These are phyloP conservation scores for Dysmachus trigonus DNA, from an alignment of 2,888 invertebrate species.

Conservation along the genomic window DNA sequence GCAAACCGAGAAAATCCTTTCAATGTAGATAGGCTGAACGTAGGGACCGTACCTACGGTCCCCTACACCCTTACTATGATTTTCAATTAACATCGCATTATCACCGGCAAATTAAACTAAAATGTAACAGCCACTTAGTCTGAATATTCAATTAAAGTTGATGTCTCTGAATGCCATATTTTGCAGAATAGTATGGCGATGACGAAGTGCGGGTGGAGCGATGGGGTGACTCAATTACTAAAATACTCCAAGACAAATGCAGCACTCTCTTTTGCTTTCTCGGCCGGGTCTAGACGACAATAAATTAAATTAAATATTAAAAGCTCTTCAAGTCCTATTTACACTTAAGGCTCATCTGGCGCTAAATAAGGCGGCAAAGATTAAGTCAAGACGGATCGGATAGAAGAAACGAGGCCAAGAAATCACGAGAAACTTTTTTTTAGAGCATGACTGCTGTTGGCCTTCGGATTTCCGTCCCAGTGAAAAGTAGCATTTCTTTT, in stretches of 20 bases:
- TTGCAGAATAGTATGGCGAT: background rate
- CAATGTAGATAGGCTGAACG: background rate
- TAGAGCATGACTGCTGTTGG: background rate
- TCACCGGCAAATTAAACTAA: background rate
- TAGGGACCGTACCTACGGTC: background rate
- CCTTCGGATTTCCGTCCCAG: background rate
- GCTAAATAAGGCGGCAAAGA: background rate
- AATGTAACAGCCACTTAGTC: background rate
- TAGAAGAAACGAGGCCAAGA: slow-evolving; percentile 11
- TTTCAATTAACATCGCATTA: background rate
- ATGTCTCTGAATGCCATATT: background rate
- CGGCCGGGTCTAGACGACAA: background rate
- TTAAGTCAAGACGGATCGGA: background rate
- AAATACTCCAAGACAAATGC: background rate
- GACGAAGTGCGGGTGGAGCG: background rate
- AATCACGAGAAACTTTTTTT: background rate
- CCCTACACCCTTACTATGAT: background rate
- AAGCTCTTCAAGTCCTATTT: slow-evolving; percentile 33
- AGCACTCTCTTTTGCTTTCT: background rate
- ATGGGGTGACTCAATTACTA: background rate
- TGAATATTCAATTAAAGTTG: background rate
- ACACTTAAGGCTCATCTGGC: slow-evolving; percentile 16
- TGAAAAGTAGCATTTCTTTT: background rate
- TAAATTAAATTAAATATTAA: slow-evolving; percentile 25
- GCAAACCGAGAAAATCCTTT: background rate